Evolutionary conservation across 1,140 invertebrate genomes (phyloP).

Genomic region (Cotesia vestalis): DNA sequence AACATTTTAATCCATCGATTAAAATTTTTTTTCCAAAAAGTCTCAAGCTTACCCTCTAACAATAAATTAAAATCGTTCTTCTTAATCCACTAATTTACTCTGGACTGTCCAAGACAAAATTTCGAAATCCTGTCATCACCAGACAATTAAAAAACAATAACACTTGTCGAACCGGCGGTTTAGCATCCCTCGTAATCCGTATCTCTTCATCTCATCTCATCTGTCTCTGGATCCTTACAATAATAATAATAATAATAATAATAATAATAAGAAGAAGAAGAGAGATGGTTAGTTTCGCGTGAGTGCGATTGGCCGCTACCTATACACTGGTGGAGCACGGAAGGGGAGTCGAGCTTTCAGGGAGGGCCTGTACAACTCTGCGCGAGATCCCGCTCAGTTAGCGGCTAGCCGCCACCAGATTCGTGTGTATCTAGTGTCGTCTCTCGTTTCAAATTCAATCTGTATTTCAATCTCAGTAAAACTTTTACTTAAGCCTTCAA

Average conservation of each 20-base stretch:
- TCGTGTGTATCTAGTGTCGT: slow-evolving; percentile 31
- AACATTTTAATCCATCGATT: too few relatives aligned
- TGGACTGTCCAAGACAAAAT: too few relatives aligned
- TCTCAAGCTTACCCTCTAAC: too few relatives aligned
- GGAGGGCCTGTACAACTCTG: slow-evolving; percentile 41
- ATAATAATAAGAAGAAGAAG: background rate
- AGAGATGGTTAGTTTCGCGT: slow-evolving; percentile 40
- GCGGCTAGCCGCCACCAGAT: slow-evolving; percentile 60
- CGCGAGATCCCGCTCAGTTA: slow-evolving; percentile 56
- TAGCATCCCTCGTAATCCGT: slow-evolving; percentile 35
- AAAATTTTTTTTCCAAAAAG: too few relatives aligned
- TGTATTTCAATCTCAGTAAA: background rate
- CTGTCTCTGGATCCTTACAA: slow-evolving; percentile 23
- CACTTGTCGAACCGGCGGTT: slow-evolving; percentile 8
- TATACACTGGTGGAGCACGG: slow-evolving; percentile 36
- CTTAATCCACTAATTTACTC: too few relatives aligned
- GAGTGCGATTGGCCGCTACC: slow-evolving; percentile 42
- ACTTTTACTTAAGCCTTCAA: too few relatives aligned
- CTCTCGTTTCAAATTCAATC: slow-evolving; percentile 20
- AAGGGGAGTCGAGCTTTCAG: slow-evolving; percentile 48
- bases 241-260: too few relatives aligned
- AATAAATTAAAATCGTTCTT: too few relatives aligned
- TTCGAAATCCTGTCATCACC: too few relatives aligned
- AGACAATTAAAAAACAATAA: background rate
- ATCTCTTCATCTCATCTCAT: slow-evolving; percentile 8